phyloP scores from a whole-genome alignment of 2,888 invertebrate species.

The Drosophila neotestacea region DNA sequence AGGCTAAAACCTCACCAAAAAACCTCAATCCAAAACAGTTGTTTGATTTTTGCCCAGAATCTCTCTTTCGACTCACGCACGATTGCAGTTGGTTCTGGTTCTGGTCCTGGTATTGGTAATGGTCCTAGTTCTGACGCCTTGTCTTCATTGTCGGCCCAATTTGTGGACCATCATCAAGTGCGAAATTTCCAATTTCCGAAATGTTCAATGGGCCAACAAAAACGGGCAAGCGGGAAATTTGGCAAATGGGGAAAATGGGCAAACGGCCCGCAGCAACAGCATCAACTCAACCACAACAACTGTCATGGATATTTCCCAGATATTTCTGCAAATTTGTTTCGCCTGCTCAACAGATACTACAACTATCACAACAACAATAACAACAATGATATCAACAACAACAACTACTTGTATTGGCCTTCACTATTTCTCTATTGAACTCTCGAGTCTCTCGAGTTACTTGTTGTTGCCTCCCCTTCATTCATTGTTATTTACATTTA shows the following conservation, averaged over 20 bases:
- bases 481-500: conserved; percentile 71
- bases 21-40: conserved; percentile 32
- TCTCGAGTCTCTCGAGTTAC: conserved; percentile 28
- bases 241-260: conserved; percentile 1
- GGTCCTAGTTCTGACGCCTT: conserved; percentile 2
- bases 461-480: not conserved
- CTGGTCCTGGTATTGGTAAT: no score
- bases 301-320: conserved; percentile 59
- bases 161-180: conserved; percentile 79
- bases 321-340: conserved; percentile 65
- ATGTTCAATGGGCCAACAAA: conserved; percentile 86
- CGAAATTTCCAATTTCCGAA: conserved; percentile 86
- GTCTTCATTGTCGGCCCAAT: conserved; percentile 74
- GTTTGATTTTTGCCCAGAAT: conserved; percentile 32
- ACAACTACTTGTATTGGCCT: conserved; percentile 16
- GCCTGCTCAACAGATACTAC: conserved; percentile 30
- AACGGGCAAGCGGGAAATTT: conserved; percentile 67
- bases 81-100: conserved; percentile 7
- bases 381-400: conserved; percentile 1
- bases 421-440: conserved; percentile 20
- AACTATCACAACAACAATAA: conserved; percentile 26
- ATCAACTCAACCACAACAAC: conserved; percentile 55
- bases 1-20: conserved; percentile 56
- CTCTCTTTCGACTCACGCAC: conserved; percentile 39
- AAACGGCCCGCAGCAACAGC: conserved; percentile 69